Conservation (phyloP, 2,888 invertebrate genomes). For the Zaprionus lineosus region DNA sequence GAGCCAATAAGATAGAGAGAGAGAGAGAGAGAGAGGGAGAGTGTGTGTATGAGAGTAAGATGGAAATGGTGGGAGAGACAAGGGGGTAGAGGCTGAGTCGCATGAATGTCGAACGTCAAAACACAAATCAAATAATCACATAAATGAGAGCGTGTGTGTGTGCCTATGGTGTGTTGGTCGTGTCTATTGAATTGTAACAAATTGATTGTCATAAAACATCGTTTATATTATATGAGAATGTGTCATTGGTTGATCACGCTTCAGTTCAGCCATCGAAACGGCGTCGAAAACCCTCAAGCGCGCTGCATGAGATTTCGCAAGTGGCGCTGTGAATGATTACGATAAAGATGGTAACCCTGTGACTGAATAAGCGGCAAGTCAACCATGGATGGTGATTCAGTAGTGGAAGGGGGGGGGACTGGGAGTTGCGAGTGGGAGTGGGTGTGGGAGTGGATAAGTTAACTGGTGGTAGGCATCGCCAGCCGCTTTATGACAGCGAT, state of each 20-base stretch:
- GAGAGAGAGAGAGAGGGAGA: no score
- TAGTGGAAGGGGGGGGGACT: not conserved
- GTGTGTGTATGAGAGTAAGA: no score
- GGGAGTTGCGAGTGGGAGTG: not conserved
- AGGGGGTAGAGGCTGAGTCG: no score
- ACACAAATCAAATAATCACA: constrained; percentile 79
- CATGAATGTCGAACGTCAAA: constrained; percentile 66
- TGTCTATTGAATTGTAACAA: constrained; percentile 80
- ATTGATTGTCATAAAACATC: constrained; percentile 81
- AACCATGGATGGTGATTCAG: no score
- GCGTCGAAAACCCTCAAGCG: constrained; percentile 28
- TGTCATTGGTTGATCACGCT: constrained; percentile 74
- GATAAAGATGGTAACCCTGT: constrained; percentile 59
- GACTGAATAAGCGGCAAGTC: not conserved
- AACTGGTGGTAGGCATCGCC: constrained; percentile 6
- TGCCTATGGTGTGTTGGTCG: constrained; percentile 32
- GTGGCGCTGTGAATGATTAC: constrained; percentile 73
- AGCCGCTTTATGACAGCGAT: constrained; percentile 51
- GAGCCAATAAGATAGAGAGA: no score
- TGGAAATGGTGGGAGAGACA: no score
- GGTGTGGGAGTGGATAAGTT: not conserved
- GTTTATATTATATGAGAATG: constrained; percentile 79
- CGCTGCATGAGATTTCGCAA: constrained; percentile 61
- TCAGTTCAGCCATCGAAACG: constrained; percentile 58
- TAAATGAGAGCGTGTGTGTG: constrained; percentile 66